phyloP scores from a whole-genome alignment of 2,113 vertebrate genomes.

The Malurus alboscapulatus region DNA sequence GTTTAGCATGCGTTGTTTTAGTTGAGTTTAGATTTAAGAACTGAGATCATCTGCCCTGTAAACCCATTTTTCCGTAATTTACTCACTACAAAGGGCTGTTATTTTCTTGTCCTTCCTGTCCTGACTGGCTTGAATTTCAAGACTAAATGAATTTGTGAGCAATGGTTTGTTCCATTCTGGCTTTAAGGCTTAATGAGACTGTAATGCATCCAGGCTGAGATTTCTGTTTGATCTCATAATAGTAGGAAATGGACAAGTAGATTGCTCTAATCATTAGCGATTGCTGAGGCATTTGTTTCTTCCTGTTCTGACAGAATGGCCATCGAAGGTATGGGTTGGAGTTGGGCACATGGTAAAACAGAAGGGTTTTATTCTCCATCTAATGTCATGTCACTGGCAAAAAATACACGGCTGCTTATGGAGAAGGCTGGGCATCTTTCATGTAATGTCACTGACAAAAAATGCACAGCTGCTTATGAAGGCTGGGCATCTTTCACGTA shows the following conservation, averaged over 20 bases:
- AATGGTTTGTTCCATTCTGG: constrained; percentile 26
- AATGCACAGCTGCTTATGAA: not conserved
- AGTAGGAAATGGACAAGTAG: constrained; percentile 23
- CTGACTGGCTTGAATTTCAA: constrained; percentile 45
- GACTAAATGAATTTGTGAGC: constrained; percentile 45
- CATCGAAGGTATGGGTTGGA: not conserved
- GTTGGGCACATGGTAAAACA: not conserved
- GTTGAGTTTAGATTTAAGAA: not conserved
- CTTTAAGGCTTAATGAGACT: constrained; percentile 37
- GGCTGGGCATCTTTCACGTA: not conserved
- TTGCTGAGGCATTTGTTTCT: constrained; percentile 13
- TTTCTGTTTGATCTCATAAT: constrained; percentile 21
- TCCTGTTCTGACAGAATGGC: not conserved
- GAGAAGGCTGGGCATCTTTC: not conserved
- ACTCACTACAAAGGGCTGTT: not conserved
- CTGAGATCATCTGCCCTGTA: not conserved
- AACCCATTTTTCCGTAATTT: constrained; percentile 5
- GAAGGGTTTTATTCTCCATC: not conserved
- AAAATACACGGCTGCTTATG: not conserved
- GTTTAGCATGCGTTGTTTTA: not conserved
- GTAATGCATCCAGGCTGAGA: constrained; percentile 20
- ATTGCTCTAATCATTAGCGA: not conserved
- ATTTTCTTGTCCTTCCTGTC: not conserved
- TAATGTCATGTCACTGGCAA: not conserved
- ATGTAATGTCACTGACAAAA: not conserved